These are phyloP conservation scores for Umimayanthus kanabou DNA, from an alignment of 92 coral and sea anemone species.

Conservation along the genomic window DNA sequence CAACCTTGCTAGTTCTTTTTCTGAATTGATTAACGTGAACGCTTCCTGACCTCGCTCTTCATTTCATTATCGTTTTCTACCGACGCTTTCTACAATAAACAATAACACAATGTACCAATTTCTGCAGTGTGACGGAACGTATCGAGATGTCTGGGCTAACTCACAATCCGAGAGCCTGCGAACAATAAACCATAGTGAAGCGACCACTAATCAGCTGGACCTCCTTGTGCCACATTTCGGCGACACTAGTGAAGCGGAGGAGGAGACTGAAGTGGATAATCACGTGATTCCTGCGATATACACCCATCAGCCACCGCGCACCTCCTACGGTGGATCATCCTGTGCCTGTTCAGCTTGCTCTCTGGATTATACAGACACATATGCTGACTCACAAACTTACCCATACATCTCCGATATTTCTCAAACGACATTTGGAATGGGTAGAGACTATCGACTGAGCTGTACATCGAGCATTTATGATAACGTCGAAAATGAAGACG, in stretches of 20 bases:
- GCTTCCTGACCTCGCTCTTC: too few relatives aligned
- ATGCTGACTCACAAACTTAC: not conserved
- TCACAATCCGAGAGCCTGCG: slow-evolving; percentile 39
- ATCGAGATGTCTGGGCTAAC: slow-evolving; percentile 7
- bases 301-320: not conserved
- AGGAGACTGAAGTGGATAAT: not conserved
- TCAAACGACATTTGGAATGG: slow-evolving; percentile 18
- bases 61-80: not conserved
- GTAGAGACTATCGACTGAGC: slow-evolving; percentile 15
- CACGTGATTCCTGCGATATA: not conserved
- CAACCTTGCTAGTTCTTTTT: not conserved
- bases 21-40: too few relatives aligned
- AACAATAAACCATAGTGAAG: slow-evolving; percentile 34
- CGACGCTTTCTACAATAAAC: too few relatives aligned
- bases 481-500: not conserved
- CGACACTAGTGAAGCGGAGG: slow-evolving; percentile 4
- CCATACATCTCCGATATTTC: slow-evolving; percentile 3
- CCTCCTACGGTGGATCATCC: slow-evolving; percentile 19
- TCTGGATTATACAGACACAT: slow-evolving; percentile 4
- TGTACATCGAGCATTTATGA: slow-evolving; percentile 17
- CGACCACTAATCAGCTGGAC: not conserved
- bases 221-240: not conserved
- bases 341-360: not conserved
- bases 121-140: slow-evolving; percentile 9
- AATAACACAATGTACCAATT: too few relatives aligned